phyloP scores from a whole-genome alignment of 2,888 invertebrate genomes.

The Patella depressa region DNA sequence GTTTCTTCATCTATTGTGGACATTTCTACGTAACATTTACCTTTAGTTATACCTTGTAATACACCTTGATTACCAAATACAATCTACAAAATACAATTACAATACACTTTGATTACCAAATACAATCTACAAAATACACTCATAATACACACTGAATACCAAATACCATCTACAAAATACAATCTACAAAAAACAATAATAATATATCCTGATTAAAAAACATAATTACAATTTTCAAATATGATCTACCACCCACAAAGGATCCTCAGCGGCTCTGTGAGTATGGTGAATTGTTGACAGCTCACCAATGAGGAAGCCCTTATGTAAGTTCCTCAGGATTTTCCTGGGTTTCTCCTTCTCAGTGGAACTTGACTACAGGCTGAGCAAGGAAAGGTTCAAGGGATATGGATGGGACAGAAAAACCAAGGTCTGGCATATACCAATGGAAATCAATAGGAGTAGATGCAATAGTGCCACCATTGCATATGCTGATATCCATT shows the following conservation, averaged over 20 bases:
- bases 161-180: constrained; percentile 80
- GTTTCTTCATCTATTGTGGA: constrained; percentile 95
- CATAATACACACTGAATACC: constrained; percentile 94
- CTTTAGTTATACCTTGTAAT: constrained; percentile 81
- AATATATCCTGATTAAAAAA: constrained; percentile 96
- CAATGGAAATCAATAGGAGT: too few relatives aligned
- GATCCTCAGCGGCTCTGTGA: neutral
- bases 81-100: constrained; percentile 79
- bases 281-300: neutral
- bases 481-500: too few relatives aligned
- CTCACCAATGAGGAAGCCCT: too few relatives aligned
- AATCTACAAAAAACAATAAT: constrained; percentile 79
- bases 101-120: constrained; percentile 96
- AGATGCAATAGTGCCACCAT: too few relatives aligned
- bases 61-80: constrained; percentile 97
- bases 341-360: too few relatives aligned
- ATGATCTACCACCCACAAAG: neutral
- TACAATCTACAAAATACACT: constrained; percentile 81
- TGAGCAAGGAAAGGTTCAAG: too few relatives aligned
- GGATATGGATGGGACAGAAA: too few relatives aligned
- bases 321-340: too few relatives aligned
- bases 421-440: too few relatives aligned
- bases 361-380: too few relatives aligned
- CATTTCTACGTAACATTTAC: constrained; percentile 96
- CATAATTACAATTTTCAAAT: constrained; percentile 76